Evolutionary conservation across 2,797 vertebrate genomes (phyloP).

Genomic region (Syndactyla subalaris): DNA sequence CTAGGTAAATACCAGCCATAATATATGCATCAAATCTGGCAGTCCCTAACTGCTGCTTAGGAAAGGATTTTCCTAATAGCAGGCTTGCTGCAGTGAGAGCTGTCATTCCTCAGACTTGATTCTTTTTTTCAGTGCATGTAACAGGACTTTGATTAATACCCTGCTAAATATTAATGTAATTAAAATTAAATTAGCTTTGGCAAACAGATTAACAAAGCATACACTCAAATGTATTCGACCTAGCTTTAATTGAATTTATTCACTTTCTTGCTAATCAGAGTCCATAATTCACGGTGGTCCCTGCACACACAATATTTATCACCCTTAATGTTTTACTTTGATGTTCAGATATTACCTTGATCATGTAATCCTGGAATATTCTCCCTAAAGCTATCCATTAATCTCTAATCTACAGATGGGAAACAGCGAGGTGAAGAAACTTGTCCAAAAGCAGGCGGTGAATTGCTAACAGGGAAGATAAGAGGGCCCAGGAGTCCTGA

Average conservation of each 20-base stretch:
- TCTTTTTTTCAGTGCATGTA: constrained; percentile 21
- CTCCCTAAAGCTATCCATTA: constrained; percentile 38
- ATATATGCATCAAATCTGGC: constrained; percentile 21
- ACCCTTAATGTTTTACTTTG: constrained; percentile 31
- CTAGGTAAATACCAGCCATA: constrained; percentile 29
- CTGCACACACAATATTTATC: constrained; percentile 39
- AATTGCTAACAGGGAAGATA: constrained; percentile 37
- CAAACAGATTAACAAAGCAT: constrained; percentile 71
- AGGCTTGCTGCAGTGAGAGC: constrained; percentile 38
- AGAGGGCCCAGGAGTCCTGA: constrained; percentile 63
- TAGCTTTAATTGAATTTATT: constrained; percentile 68
- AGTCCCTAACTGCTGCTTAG: neutral
- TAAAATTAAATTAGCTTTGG: constrained; percentile 69
- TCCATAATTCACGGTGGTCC: neutral
- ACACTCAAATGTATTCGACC: constrained; percentile 47
- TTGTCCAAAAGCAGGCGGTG: neutral
- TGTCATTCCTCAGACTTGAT: constrained; percentile 34
- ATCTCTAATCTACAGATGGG: constrained; percentile 42
- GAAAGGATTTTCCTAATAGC: constrained; percentile 44
- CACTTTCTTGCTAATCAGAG: constrained; percentile 62
- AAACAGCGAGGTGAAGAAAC: constrained; percentile 41
- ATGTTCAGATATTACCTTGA: neutral
- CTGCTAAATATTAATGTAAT: constrained; percentile 70
- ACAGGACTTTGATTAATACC: constrained; percentile 44
- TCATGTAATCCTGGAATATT: constrained; percentile 20